These are phyloP conservation scores for Siderastrea siderea DNA, from an alignment of 92 coral and sea anemone species.

Conservation along the genomic window DNA sequence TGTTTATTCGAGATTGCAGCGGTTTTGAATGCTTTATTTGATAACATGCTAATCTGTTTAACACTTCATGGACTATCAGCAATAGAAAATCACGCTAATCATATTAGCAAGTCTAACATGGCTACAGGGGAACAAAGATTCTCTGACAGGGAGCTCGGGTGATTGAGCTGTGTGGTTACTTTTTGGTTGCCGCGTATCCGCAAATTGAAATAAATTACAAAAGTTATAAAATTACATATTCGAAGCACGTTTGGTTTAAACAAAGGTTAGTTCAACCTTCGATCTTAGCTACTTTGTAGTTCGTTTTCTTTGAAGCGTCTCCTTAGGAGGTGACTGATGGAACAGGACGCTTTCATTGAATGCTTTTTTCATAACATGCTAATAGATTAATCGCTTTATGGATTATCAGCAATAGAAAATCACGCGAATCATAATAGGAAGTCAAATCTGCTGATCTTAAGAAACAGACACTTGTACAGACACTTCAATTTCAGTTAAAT, in stretches of 20 bases:
- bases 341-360: too few relatives aligned
- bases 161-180: slow-evolving; percentile 15
- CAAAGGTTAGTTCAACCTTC: neutral
- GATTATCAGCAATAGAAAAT: too few relatives aligned
- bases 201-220: neutral
- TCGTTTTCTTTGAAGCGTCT: too few relatives aligned
- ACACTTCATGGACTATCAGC: slow-evolving; percentile 1
- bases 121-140: neutral
- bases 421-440: too few relatives aligned
- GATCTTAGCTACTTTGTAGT: too few relatives aligned
- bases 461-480: too few relatives aligned
- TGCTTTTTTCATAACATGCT: too few relatives aligned
- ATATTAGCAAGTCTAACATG: slow-evolving; percentile 12
- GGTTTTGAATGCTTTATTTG: neutral
- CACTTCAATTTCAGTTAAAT: too few relatives aligned
- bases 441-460: too few relatives aligned
- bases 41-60: slow-evolving; percentile 24
- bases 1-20: neutral
- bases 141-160: neutral
- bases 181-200: neutral
- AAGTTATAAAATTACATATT: slow-evolving; percentile 4
- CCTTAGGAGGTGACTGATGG: too few relatives aligned
- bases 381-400: too few relatives aligned
- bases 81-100: neutral
- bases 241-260: neutral